Evolutionary conservation across 2,888 invertebrate species (phyloP), one percentile per base, ranked within the genome.

Genomic region (Xanthia togata): DNA sequence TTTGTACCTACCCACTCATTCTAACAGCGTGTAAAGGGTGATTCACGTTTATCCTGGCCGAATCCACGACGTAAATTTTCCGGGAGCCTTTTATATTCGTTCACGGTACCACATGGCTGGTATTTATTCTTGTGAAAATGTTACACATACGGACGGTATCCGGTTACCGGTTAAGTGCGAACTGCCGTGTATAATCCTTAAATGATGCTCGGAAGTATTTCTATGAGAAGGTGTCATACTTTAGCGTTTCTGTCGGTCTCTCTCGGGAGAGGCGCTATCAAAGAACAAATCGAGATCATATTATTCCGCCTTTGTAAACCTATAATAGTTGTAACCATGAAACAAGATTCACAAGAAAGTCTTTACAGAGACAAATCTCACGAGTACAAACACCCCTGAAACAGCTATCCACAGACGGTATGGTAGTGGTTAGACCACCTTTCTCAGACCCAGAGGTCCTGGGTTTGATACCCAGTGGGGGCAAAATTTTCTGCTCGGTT

Each of bases 11-110:
- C 23, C 57, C 41, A 63, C 75, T 59, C 26, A 53, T 41, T 73
- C 70, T 71, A 47, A 63, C 73, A 26, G 44, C 12, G 68, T 70
- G 35, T 65, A 79, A 57, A 79, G 60, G 57, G 50, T 80, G 71
- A 76, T 79, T 81, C 76, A 82, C 63, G 70, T 71, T 80, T 64
- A 87, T 82, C 73, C 78, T 59, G 14, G 6, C 60, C 57, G 35
- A 64, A 75, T 63, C 65, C 64, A 8, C 63, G 44, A 76, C 76
- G 76, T 81, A 79, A 78, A 81, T 76, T 71, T 72, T 65, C 73
- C 64, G 44, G 64, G 1, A 60, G 53, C 60, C 70, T 78, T 87
- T 85, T 82, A 67, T 84, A 78, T 57, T 64, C 57, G 44, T 63
- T 67, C 53, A 70, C 65, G n/a, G 50, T 31, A 75, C 76, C 70